Evolutionary conservation across 2,113 vertebrate genomes (phyloP), one percentile per base, ranked within the genome.

Genomic region (Barbus barbus): DNA sequence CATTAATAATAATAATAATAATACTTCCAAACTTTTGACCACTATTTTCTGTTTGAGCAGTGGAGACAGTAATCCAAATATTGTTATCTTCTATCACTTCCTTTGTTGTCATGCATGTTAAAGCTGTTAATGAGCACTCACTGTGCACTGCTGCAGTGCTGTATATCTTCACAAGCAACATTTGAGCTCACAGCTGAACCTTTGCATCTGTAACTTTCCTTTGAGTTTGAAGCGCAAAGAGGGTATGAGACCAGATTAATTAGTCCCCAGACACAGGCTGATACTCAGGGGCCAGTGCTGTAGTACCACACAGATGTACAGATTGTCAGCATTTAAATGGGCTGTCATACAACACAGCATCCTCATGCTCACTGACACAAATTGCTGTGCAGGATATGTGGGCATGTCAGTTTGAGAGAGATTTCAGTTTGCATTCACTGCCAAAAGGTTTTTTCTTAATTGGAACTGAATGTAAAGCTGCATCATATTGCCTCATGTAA

Each of bases 391-490:
- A 65, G 82, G 28, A 86, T 86, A 83, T 61, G 16, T 51, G 73
- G 79, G 79, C 69, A 80, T 69, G 78, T 89, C 91, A 88, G 86
- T 90, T 88, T 85, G 79, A 65, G 46, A 31, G 31, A 84, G 83
- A 87, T 89, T 87, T n/a, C n/a, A n/a, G 83, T 82, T 56, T 60
- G 61, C 65, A 81, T 73, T 89, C 85, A 86, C 87, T 84, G 90
- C 90, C 90, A 90, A 93, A 90, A 88, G 83, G 79, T 87, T 82
- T 83, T 41, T 86, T 82, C 75, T 81, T 92, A 92, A 93, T 93
- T 93, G 87, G 69, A 73, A 44, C 26, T 48, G 76, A 89, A 85
- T 87, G 85, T 90, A 89, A 91, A 92, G 84, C 86, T 31, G 84
- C 83, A 86, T 90, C 75, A 53, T 36, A 67, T 73, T 89, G 89